These are phyloP conservation scores for Peromyscus aztecus DNA, from an alignment of 2,797 vertebrate species.

Conservation along the genomic window DNA sequence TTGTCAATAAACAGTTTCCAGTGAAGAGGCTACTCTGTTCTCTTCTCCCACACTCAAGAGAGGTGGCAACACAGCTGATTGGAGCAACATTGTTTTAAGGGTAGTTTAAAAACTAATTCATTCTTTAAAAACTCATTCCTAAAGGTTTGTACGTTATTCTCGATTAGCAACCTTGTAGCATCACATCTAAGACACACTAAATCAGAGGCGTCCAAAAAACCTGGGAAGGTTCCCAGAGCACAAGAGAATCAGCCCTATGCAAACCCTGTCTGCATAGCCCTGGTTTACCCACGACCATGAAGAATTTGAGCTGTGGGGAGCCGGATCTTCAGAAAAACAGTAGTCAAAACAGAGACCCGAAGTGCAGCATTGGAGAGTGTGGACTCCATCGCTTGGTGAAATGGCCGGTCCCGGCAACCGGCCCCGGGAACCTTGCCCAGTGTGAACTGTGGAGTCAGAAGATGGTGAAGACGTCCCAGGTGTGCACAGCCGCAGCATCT, in stretches of 20 bases:
- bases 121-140: neutral
- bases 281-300: neutral
- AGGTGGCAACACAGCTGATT: neutral
- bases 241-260: neutral
- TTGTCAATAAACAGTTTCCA: neutral
- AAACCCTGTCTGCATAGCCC: too few relatives aligned
- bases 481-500: neutral
- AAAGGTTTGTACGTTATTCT: neutral
- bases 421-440: neutral
- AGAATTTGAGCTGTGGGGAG: neutral
- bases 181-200: neutral
- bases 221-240: neutral
- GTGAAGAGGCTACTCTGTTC: neutral
- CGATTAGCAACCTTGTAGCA: neutral
- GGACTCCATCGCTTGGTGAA: neutral
- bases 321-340: neutral
- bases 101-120: constrained; percentile 39
- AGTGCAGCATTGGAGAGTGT: neutral
- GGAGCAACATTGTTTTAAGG: neutral
- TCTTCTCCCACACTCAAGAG: neutral
- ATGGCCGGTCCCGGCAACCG: neutral
- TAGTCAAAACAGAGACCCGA: constrained; percentile 13
- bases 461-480: neutral
- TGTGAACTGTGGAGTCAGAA: neutral
- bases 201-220: neutral